Base-by-base conservation (phyloP, 2,888 invertebrate genomes). In the Cetonia aurata region DNA sequence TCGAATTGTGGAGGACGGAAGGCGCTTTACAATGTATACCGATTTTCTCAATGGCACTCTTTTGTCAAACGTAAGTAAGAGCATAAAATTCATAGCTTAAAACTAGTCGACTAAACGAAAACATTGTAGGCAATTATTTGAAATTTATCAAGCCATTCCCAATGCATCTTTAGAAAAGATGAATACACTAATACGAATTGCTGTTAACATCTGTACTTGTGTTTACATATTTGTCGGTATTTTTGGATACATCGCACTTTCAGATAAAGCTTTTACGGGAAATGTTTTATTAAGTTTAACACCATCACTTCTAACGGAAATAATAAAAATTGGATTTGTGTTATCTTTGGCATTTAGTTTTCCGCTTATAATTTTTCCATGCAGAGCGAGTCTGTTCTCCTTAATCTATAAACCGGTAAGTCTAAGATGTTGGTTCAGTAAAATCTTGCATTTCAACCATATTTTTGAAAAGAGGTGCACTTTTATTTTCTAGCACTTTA, bases 361-460 rank as follows among this genome's bases (percentile, higher is more conserved):
- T 86, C 99, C 99, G 0, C 88, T 99, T 74, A 95, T 97, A 77
- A 95, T 99, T 82, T 98, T 98, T 85, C 99, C 99, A 0, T 98
- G 98, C 81, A 87, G 99, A 71, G 95, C 95, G 10, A 96, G 97
- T 81, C 87, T 99, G 25, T 94, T 96, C 86, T 98, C 97, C 0
- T 89, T 99, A 70, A 85, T 98, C 6, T 97, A 94, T 80, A 90
- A 91, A 80, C 91, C 92, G 88, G 95, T 95, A 86, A 84, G 84
- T 80, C 74, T 44, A 33, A 59, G 12, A 15, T 15, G 41, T n/a
- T n/a, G n/a, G n/a, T n/a, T n/a, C n/a, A n/a, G n/a, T n/a, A n/a
- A n/a, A n/a, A n/a, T n/a, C n/a, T n/a, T n/a, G n/a, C n/a, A n/a
- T n/a, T n/a, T n/a, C n/a, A n/a, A n/a, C n/a, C n/a, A n/a, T n/a